Conservation (phyloP, 1,140 invertebrate species). For the Panulirus ornatus region DNA sequence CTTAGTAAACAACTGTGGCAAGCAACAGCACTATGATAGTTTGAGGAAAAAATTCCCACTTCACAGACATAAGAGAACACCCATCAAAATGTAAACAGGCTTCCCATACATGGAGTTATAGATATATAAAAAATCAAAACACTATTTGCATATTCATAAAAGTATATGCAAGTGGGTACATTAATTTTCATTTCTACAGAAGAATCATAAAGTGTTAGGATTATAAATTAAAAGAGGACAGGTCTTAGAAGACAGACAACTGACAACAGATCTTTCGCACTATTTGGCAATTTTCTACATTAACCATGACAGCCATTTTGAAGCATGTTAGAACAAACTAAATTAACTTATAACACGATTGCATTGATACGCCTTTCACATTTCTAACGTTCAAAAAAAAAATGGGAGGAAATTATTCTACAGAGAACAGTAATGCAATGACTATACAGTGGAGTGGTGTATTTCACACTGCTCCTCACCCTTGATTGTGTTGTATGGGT, state of each 20-base stretch:
- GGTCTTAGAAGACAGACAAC: slow-evolving; percentile 65
- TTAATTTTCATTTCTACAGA: slow-evolving; percentile 13
- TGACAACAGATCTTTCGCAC: slow-evolving; percentile 63
- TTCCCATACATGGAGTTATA: slow-evolving; percentile 57
- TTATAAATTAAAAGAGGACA: slow-evolving; percentile 63
- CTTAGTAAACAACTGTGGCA: slow-evolving; percentile 42
- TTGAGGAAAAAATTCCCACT: slow-evolving; percentile 38
- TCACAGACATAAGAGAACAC: slow-evolving; percentile 63
- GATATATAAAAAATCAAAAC: slow-evolving; percentile 63
- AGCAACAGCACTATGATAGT: slow-evolving; percentile 50
- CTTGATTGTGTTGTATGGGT: slow-evolving; percentile 11
- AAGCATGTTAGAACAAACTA: slow-evolving; percentile 54
- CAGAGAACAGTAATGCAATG: slow-evolving; percentile 68
- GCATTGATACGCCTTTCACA: slow-evolving; percentile 68
- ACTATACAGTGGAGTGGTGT: slow-evolving; percentile 68
- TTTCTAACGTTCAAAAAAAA: slow-evolving; percentile 58
- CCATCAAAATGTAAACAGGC: slow-evolving; percentile 66
- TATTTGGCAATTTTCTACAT: slow-evolving; percentile 62
- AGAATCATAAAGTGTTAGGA: slow-evolving; percentile 42
- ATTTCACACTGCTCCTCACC: slow-evolving; percentile 37
- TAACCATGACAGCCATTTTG: slow-evolving; percentile 68
- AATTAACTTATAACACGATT: slow-evolving; percentile 58
- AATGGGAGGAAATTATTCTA: slow-evolving; percentile 48
- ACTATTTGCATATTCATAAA: slow-evolving; percentile 69
- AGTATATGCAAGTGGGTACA: slow-evolving; percentile 65